Evolutionary conservation across 2,888 invertebrate species (phyloP), one percentile per base, ranked within the genome.

Genomic region (Eilema caniola): DNA sequence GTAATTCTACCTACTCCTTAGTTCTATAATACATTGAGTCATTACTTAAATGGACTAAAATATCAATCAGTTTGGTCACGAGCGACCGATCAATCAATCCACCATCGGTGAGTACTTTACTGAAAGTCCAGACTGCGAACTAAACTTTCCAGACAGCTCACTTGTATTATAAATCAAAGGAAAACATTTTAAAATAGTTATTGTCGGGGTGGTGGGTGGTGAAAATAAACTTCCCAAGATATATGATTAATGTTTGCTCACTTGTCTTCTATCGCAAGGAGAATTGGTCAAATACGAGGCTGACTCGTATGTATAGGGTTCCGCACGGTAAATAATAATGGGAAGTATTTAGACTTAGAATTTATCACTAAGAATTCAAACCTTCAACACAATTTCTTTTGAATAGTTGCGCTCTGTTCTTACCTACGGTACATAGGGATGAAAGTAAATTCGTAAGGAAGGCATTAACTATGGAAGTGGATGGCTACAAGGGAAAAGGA

Each of bases 111-210:
- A 20, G 24, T 53, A 37, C 65, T 61, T 33, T 24, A 53, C 37
- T 25, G 31, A 23, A 14, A 37, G 64, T 37, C 28, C 28, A 37
- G 60, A 69, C 41, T 53, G 53, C 24, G 20, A 62, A 12, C 10
- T 10, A 56, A 72, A 72, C 72, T 72, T 72, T 69, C 66, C 72
- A 72, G 72, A 72, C 72, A 66, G 72, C 60, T 66, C 60, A 60
- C 62, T 59, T 72, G 31, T 63, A 59, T 62, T 69, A 67, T 66
- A 72, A 72, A 72, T 72, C 72, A 72, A 72, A 67, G 41, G 57
- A 62, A 67, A 69, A 72, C 57, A 62, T 66, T 66, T 69, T 62
- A 62, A 66, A 69, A 67, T 63, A 37, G 24, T 37, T 65, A 66
- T 63, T 57, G 69, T 33, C 33, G 33, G 24, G 37, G 60, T 3